Evolutionary conservation across 2,888 invertebrate genomes (phyloP), one percentile per base, ranked within the genome.

Genomic region (Caenorhabditis angaria): DNA sequence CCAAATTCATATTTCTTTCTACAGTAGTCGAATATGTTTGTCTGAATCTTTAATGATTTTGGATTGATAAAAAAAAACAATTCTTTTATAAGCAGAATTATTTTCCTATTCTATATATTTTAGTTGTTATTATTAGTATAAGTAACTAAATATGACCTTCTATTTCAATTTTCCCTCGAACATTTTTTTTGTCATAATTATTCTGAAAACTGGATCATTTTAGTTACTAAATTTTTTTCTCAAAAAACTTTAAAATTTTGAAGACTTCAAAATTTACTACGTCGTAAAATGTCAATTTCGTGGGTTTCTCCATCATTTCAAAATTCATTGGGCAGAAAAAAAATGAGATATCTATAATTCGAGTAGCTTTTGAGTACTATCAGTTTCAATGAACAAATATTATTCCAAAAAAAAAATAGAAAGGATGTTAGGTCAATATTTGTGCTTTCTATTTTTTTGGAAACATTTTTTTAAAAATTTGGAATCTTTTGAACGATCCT

Each of bases 151-250:
- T 41, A 41, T 41, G 41, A 41, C 41, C 41, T 41, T 41, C 41
- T 41, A 41, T 41, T 41, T n/a, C n/a, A n/a, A n/a, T n/a, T 32
- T 41, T 41, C 41, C 10, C 41, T 41, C 41, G 41, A 41, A 41
- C 41, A 41, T 41, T 41, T 14, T 18, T 14, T 14, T 41, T 41
- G 10, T 41, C 41, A 41, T 41, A 41, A 41, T 41, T 41, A 41
- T 41, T 41, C 41, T 41, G 32, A 41, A 14, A 41, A 41, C 41
- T 41, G 14, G 41, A 41, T 41, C 18, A 18, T 41, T 14, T 6
- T 3, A n/a, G n/a, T n/a, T n/a, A n/a, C n/a, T n/a, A 41, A 41
- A 41, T 41, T 41, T 41, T 32, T 32, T 12, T 12, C 41, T 18
- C 41, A 12, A 6, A 2, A 2, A 41, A 41, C 10, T 10, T 41